Evolutionary conservation across 2,113 vertebrate species (phyloP).

Genomic region (Semnornis frantzii): DNA sequence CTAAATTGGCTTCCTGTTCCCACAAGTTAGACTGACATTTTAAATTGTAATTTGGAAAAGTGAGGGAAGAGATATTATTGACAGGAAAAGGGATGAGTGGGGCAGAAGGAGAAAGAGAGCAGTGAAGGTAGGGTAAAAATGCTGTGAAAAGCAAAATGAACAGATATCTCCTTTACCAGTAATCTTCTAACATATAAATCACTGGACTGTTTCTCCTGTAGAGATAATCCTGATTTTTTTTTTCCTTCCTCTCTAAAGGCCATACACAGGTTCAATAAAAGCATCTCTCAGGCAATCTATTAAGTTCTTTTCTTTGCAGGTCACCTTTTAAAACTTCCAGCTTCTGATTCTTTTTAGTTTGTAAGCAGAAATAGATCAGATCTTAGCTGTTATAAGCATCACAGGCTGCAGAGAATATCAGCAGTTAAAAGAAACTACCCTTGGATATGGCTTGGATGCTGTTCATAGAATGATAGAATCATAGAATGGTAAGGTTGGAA

Average conservation of each 20-base stretch:
- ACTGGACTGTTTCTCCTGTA: conserved; percentile 51
- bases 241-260: conserved; percentile 33
- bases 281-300: conserved; percentile 47
- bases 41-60: conserved; percentile 4
- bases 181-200: conserved; percentile 68
- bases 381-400: not conserved
- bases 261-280: conserved; percentile 55
- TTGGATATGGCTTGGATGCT: not conserved
- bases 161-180: conserved; percentile 55
- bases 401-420: not conserved
- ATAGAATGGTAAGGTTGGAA: too few relatives aligned
- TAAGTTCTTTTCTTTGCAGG: not conserved
- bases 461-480: not conserved
- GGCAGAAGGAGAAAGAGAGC: not conserved
- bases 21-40: conserved; percentile 61
- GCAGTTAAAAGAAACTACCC: not conserved
- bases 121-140: not conserved
- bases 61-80: not conserved
- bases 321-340: not conserved
- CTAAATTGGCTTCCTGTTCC: conserved; percentile 50
- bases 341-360: not conserved
- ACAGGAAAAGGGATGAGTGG: not conserved
- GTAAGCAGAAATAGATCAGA: not conserved
- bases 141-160: not conserved
- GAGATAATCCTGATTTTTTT: conserved; percentile 35